A percentile compares a stretch with the other conserved stretches of the same genome.
Evolutionary conservation across 2,113 vertebrate species (phyloP).

Genomic region (Cettia cetti): DNA sequence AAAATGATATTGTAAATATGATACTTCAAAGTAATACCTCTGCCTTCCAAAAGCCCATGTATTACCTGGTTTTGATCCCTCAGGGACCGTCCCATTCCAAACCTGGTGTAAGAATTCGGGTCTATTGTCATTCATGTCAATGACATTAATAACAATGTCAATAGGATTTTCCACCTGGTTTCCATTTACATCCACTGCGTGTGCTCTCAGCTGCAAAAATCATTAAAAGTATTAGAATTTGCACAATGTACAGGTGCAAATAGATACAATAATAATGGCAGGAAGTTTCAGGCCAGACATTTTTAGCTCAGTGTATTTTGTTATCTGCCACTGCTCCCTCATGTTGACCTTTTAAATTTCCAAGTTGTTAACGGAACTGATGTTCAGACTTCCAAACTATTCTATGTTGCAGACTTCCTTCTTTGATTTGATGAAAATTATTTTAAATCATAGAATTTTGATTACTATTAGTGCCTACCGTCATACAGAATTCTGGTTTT

Average conservation of each 20-base stretch:
- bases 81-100: conserved; percentile 94
- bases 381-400: not conserved
- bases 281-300: not conserved
- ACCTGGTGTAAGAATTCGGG: conserved; percentile 95
- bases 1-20: not conserved
- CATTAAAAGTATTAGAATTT: conserved; percentile 37
- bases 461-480: not conserved
- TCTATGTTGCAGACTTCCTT: not conserved
- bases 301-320: not conserved
- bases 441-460: not conserved
- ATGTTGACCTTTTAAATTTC: not conserved
- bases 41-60: not conserved
- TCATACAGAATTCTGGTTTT: not conserved
- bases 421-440: not conserved
- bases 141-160: conserved; percentile 97
- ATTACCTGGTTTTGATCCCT: conserved; percentile 96
- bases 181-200: conserved; percentile 97
- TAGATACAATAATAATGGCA: not conserved
- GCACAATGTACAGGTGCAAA: not conserved
- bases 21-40: not conserved
- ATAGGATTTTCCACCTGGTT: conserved; percentile 99
- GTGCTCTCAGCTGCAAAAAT: conserved; percentile 87
- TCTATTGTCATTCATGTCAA: conserved; percentile 98
- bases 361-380: not conserved
- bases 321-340: not conserved